phyloP scores from a whole-genome alignment of 1,140 invertebrate genomes.

The Pararge aegeria region DNA sequence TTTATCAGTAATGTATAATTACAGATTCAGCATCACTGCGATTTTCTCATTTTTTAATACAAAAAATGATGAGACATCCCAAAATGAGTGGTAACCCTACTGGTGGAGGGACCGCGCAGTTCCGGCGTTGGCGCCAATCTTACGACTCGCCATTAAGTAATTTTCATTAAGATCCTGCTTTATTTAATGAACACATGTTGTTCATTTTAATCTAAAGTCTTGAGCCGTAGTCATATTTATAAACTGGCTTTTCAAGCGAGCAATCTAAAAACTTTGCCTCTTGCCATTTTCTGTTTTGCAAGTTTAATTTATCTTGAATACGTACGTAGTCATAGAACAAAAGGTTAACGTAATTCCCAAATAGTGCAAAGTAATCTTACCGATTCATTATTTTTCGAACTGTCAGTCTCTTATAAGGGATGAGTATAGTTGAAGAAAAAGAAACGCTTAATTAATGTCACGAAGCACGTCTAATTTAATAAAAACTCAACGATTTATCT shows the following conservation, averaged over 20 bases:
- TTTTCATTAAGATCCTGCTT: slow-evolving; percentile 52
- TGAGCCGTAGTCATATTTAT: not conserved
- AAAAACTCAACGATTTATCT: slow-evolving; percentile 16
- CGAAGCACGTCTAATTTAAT: slow-evolving; percentile 2
- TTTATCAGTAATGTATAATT: no score
- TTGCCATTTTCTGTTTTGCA: not conserved
- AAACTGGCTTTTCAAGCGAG: not conserved
- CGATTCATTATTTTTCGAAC: not conserved
- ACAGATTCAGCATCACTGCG: no score
- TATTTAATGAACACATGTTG: slow-evolving; percentile 33
- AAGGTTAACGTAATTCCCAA: no score
- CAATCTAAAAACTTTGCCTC: not conserved
- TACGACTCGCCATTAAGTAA: slow-evolving; percentile 53
- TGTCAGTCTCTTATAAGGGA: not conserved
- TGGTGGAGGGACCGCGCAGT: slow-evolving; percentile 16
- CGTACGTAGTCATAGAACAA: no score
- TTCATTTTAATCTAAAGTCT: slow-evolving; percentile 8
- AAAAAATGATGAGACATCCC: no score
- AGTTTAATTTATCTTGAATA: no score
- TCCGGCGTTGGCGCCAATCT: slow-evolving; percentile 42
- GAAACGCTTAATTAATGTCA: slow-evolving; percentile 3
- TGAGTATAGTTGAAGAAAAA: not conserved
- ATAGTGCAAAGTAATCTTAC: no score
- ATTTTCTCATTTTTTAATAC: no score
- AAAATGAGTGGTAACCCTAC: slow-evolving; percentile 8